phyloP scores from a whole-genome alignment of 2,113 vertebrate species.

The Pleuronectes platessa region DNA sequence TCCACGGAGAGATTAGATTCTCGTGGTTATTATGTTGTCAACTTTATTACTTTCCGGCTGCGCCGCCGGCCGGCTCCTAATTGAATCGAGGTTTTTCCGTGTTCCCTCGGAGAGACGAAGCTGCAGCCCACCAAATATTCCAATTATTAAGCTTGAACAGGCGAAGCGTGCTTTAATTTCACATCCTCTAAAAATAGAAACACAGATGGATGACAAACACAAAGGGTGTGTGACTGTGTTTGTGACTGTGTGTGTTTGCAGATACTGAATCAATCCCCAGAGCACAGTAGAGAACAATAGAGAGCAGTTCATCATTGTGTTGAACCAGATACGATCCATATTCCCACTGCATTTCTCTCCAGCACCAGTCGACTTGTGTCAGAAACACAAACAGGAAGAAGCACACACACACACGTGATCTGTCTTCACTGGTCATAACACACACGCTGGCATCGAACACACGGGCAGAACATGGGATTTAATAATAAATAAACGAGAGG shows the following conservation, averaged over 20 bases:
- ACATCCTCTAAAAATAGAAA: constrained; percentile 61
- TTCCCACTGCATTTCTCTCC: constrained; percentile 37
- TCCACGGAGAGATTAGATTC: constrained; percentile 57
- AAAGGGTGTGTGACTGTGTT: constrained; percentile 21
- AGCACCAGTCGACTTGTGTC: background rate
- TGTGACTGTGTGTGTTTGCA: constrained; percentile 22
- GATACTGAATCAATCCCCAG: constrained; percentile 39
- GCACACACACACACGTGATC: background rate
- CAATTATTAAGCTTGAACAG: constrained; percentile 53
- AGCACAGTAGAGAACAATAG: constrained; percentile 48
- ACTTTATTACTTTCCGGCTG: constrained; percentile 69
- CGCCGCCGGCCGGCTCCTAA: constrained; percentile 46
- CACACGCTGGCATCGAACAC: too few relatives aligned
- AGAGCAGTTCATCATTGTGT: constrained; percentile 48
- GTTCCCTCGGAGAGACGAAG: constrained; percentile 42
- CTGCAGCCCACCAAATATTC: constrained; percentile 56
- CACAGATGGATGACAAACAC: constrained; percentile 47
- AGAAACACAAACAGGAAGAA: background rate
- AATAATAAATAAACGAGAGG: constrained; percentile 34
- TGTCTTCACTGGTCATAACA: constrained; percentile 23
- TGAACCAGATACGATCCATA: constrained; percentile 35
- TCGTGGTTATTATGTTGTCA: constrained; percentile 67
- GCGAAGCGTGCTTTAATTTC: constrained; percentile 42
- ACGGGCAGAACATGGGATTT: too few relatives aligned
- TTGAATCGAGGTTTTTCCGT: constrained; percentile 49